These are phyloP conservation scores for Xerus rutilus DNA, from an alignment of 2,797 vertebrate genomes.

Conservation along the genomic window DNA sequence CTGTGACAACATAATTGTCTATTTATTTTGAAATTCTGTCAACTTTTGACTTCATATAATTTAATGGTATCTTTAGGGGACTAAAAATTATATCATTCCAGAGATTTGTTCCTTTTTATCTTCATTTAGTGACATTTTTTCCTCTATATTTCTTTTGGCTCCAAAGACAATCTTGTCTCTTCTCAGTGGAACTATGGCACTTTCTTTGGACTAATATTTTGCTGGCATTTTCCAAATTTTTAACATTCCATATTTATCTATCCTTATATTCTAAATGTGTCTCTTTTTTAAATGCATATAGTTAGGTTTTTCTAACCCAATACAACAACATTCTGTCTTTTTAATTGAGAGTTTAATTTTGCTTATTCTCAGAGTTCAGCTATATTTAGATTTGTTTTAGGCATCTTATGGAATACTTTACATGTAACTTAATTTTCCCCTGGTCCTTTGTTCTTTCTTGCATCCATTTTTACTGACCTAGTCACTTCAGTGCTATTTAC, in stretches of 20 bases:
- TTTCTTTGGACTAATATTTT: background rate
- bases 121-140: background rate
- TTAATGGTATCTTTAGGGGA: background rate
- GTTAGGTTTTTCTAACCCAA: constrained; percentile 5
- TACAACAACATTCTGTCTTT: background rate
- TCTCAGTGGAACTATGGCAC: background rate
- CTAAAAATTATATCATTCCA: background rate
- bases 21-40: constrained; percentile 17
- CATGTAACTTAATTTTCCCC: background rate
- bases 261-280: background rate
- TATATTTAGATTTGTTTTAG: background rate
- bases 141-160: background rate
- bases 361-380: background rate
- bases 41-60: background rate
- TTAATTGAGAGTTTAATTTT: background rate
- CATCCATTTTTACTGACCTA: background rate
- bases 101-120: background rate
- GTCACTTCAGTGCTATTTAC: background rate
- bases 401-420: background rate
- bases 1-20: background rate
- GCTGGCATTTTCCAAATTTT: constrained; percentile 16
- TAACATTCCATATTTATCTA: background rate
- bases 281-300: background rate
- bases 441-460: background rate
- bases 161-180: background rate